A percentile compares a stretch with the other conserved stretches of the same genome.
These are phyloP conservation scores for Alfaro cultratus DNA, from an alignment of 2,797 vertebrate genomes.

Conservation along the genomic window DNA sequence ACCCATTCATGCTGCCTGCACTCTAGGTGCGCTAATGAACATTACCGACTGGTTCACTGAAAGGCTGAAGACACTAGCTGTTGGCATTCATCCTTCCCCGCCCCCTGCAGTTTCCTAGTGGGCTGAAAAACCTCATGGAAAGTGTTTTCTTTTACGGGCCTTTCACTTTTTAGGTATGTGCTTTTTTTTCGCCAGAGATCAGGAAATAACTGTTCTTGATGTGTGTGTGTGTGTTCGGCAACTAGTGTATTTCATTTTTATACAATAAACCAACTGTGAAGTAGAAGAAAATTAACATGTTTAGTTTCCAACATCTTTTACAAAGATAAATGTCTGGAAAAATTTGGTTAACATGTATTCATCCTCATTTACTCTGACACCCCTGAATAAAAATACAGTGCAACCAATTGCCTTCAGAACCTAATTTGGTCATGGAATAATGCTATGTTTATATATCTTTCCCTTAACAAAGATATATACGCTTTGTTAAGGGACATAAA, in stretches of 20 bases:
- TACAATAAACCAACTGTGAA: neutral
- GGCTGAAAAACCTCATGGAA: constrained; percentile 55
- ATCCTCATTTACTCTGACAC: neutral
- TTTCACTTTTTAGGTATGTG: constrained; percentile 20
- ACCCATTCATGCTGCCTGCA: constrained; percentile 54
- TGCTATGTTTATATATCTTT: no score
- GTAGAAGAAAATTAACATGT: neutral
- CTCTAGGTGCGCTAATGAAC: constrained; percentile 80
- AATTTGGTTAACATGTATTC: neutral
- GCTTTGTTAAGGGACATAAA: neutral
- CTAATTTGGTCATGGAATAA: neutral
- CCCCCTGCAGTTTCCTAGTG: constrained; percentile 39
- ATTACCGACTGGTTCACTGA: constrained; percentile 80
- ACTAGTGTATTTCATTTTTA: neutral
- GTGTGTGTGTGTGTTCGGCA: neutral
- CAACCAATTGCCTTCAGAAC: neutral
- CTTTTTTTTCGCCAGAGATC: constrained; percentile 34
- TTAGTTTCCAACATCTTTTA: neutral
- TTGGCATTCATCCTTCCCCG: constrained; percentile 25
- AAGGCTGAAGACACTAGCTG: constrained; percentile 65
- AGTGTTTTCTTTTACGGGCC: constrained; percentile 56
- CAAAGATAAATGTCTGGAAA: neutral
- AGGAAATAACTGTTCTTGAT: constrained; percentile 49
- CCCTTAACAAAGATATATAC: no score
- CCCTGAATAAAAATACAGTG: neutral